These are phyloP conservation scores for Mystacides longicornis DNA, from an alignment of 2,888 invertebrate genomes.

Conservation along the genomic window DNA sequence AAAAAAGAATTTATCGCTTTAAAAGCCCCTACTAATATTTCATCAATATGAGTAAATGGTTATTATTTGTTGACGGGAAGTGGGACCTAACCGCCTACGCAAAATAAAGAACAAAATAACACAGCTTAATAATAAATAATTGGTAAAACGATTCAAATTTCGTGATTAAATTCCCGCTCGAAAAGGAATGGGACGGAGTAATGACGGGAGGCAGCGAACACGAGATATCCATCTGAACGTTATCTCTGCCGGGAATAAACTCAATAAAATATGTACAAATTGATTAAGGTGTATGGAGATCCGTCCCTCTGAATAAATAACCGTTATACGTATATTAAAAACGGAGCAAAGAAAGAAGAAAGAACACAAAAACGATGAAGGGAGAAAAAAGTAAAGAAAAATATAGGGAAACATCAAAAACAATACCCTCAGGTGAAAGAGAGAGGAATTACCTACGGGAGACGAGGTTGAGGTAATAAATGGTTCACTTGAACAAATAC, in stretches of 20 bases:
- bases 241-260: neutral
- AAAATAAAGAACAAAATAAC: too few relatives aligned
- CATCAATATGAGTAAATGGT: too few relatives aligned
- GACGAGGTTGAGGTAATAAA: neutral
- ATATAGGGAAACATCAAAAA: neutral
- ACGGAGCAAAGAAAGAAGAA: slow-evolving; percentile 10
- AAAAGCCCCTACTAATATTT: too few relatives aligned
- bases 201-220: neutral
- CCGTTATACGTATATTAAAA: slow-evolving; percentile 4
- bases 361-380: too few relatives aligned
- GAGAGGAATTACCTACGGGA: neutral
- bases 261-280: slow-evolving; percentile 10
- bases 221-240: neutral
- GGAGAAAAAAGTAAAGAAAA: too few relatives aligned
- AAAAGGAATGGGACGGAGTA: too few relatives aligned
- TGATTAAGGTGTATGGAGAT: slow-evolving; percentile 12
- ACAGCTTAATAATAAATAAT: too few relatives aligned
- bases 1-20: too few relatives aligned
- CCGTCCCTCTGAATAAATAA: slow-evolving; percentile 8
- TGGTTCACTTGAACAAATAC: neutral
- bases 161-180: too few relatives aligned
- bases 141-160: too few relatives aligned
- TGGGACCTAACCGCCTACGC: too few relatives aligned
- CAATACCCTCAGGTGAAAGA: neutral
- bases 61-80: too few relatives aligned